Conservation (phyloP, 1,140 invertebrate species). For the Euglossa dilemma region DNA sequence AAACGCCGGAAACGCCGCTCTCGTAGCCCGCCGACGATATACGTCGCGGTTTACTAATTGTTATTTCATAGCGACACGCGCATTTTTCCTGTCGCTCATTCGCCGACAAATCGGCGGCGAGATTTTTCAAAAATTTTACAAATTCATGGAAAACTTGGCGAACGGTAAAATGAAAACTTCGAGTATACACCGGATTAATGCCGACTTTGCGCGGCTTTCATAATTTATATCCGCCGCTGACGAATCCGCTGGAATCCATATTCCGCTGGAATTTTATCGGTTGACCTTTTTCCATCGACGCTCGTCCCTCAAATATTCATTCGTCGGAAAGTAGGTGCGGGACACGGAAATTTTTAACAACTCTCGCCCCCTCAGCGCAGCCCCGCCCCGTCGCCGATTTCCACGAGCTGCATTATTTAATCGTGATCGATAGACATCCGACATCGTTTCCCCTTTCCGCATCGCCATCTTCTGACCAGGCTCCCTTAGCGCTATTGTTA, state of each 20-base stretch:
- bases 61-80: neutral
- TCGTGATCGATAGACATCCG: conserved; percentile 1
- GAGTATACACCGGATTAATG: neutral
- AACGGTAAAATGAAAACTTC: neutral
- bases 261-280: conserved; percentile 1
- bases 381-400: neutral
- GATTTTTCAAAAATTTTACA: neutral
- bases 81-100: neutral
- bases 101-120: neutral
- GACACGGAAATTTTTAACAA: conserved; percentile 28
- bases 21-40: neutral
- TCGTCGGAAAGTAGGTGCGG: neutral
- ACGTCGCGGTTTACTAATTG: neutral
- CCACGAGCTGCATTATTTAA: conserved; percentile 30
- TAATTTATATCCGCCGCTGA: neutral
- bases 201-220: neutral
- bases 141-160: neutral
- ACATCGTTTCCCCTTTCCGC: neutral
- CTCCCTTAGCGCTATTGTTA: too few relatives aligned
- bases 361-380: too few relatives aligned
- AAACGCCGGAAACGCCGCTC: neutral
- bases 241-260: neutral
- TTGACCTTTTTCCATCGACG: neutral
- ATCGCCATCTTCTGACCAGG: neutral
- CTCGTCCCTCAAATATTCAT: conserved; percentile 15